Evolutionary conservation across 1,140 invertebrate genomes (phyloP), one percentile per base, ranked within the genome.

Genomic region (Penaeus japonicus): DNA sequence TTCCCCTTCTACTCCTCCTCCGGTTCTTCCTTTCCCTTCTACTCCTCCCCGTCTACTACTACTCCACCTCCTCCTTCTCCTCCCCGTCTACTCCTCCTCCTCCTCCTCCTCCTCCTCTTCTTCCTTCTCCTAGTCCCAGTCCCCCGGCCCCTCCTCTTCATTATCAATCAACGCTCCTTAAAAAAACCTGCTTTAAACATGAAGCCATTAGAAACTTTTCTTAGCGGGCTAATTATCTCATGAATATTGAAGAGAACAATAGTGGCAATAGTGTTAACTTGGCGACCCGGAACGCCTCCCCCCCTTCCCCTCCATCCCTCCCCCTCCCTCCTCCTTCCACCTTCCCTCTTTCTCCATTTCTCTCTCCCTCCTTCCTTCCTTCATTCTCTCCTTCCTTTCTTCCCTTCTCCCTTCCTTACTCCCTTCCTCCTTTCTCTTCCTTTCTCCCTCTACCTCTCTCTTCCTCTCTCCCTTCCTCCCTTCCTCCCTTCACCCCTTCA

Each of bases 161-260:
- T 87, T 82, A 81, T 82, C 85, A 81, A 81, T 87, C 85, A 81
- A 20, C 57, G 54, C 20, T 35, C 20, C 77, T n/a, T 35, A 27
- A 73, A 87, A 78, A 87, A 82, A 87, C 2, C 30, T 87, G 32
- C 70, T 79, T 81, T 81, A 70, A 81, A 82, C 85, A 87, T 73
- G 85, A 87, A 87, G 59, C 85, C 85, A 87, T 87, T 87, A 87
- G 77, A 80, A 87, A 87, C 75, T 87, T 87, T 87, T 81, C 78
- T 65, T 47, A 57, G 57, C 47, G 85, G 85, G 85, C 78, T 87
- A 87, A 87, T 87, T 87, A 80, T 39, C 78, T 87, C 78, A 83
- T 88, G 86, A 75, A 88, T 88, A 88, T 77, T 83, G 53, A 83
- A 53, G 24, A 80, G 78, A 27, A 57, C 20, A n/a, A 30, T 27